Evolutionary conservation across 2,113 vertebrate species (phyloP).

Genomic region (Mobula hypostoma): DNA sequence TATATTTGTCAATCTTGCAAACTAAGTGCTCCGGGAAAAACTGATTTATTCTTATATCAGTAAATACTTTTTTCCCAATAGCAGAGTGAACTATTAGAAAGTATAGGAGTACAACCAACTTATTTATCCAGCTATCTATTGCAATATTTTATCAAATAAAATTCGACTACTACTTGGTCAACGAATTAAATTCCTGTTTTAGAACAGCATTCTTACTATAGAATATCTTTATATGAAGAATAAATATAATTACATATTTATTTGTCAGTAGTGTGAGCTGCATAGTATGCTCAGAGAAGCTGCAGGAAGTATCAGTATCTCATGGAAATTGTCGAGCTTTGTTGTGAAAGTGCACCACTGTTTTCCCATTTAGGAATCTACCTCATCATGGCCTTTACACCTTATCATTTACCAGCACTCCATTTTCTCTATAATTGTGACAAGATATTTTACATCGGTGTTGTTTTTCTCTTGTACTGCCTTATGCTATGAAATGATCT

Average conservation of each 20-base stretch:
- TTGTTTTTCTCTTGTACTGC: no score
- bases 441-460: no score
- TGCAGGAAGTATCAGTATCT: neutral
- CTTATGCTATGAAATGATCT: no score
- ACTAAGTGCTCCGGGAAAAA: neutral
- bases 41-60: neutral
- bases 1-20: neutral
- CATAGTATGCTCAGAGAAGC: neutral
- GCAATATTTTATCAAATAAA: neutral
- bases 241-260: neutral
- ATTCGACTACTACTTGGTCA: neutral
- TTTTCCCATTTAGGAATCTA: neutral
- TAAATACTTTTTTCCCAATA: neutral
- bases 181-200: neutral
- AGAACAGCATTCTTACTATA: neutral
- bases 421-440: no score
- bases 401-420: no score
- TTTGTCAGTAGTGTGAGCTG: neutral
- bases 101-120: neutral
- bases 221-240: no score
- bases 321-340: neutral
- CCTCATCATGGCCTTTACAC: no score
- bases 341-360: constrained; percentile 55
- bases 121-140: neutral
- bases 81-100: neutral